These are phyloP conservation scores for Gadus macrocephalus DNA, from an alignment of 2,113 vertebrate species.

Conservation along the genomic window DNA sequence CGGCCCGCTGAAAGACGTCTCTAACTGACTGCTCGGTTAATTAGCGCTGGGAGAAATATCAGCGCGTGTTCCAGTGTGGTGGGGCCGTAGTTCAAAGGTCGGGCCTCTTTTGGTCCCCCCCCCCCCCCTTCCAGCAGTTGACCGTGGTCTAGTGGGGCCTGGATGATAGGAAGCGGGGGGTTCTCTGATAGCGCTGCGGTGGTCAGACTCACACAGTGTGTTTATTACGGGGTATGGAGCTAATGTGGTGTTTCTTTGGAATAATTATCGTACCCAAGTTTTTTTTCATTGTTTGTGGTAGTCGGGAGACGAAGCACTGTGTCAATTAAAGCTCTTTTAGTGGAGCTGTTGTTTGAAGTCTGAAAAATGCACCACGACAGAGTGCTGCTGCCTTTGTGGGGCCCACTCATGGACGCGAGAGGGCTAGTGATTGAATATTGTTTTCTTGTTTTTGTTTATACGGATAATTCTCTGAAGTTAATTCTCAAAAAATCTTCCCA, in stretches of 20 bases:
- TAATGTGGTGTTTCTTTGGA: conserved; percentile 62
- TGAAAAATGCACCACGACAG: conserved; percentile 50
- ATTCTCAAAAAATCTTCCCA: conserved; percentile 59
- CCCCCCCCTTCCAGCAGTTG: conserved; percentile 44
- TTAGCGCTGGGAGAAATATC: conserved; percentile 37
- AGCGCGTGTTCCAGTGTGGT: conserved; percentile 22
- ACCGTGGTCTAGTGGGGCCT: conserved; percentile 34
- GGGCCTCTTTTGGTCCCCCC: conserved; percentile 43
- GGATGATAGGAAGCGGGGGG: conserved; percentile 60
- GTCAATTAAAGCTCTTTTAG: conserved; percentile 66
- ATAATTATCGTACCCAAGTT: conserved; percentile 60
- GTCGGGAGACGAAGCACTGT: conserved; percentile 63
- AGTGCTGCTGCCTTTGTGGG: conserved; percentile 56
- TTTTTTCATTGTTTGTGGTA: conserved; percentile 59
- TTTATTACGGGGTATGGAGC: conserved; percentile 22
- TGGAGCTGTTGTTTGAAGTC: conserved; percentile 67
- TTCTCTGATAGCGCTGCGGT: conserved; percentile 55
- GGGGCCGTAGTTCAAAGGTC: conserved; percentile 33
- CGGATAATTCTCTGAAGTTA: conserved; percentile 59
- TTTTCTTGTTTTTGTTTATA: conserved; percentile 70
- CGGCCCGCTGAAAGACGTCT: conserved; percentile 26
- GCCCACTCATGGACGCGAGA: conserved; percentile 59
- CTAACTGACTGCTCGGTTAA: conserved; percentile 46
- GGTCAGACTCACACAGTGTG: conserved; percentile 44
- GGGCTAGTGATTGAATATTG: conserved; percentile 67